Conservation (phyloP, 2,797 vertebrate genomes). For the Premnoplex brunnescens region DNA sequence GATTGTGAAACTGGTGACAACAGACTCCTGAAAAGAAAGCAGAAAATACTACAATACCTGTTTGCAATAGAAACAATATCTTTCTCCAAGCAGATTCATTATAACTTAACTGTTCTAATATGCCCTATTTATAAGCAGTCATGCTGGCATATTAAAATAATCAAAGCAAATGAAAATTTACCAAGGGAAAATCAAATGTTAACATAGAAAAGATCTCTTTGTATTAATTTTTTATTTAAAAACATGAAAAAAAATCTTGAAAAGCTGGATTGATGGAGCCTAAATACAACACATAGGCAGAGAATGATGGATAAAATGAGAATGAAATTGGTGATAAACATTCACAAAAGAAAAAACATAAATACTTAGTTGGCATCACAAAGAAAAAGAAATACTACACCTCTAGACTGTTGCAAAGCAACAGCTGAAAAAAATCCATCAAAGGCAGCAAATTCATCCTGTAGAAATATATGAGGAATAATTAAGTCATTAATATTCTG, state of each 20-base stretch:
- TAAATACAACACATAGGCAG: neutral
- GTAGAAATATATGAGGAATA: neutral
- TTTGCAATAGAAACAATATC: neutral
- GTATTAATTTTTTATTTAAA: neutral
- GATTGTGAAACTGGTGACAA: neutral
- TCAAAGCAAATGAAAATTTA: neutral
- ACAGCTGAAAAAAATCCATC: neutral
- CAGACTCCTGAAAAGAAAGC: neutral
- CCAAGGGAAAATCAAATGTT: neutral
- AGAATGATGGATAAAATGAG: neutral
- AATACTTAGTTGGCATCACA: neutral
- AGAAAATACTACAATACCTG: neutral
- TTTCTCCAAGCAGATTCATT: neutral
- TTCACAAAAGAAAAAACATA: neutral
- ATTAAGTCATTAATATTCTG: neutral
- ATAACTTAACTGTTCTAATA: neutral
- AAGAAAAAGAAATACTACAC: neutral
- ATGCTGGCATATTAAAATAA: neutral
- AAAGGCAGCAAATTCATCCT: neutral
- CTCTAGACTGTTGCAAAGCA: neutral
- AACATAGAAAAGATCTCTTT: neutral
- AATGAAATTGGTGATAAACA: neutral
- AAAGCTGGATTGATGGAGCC: neutral
- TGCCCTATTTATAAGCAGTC: neutral
- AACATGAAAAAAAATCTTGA: neutral